These are phyloP conservation scores for Procambarus virginalis DNA, from an alignment of 1,140 invertebrate species.

Conservation along the genomic window DNA sequence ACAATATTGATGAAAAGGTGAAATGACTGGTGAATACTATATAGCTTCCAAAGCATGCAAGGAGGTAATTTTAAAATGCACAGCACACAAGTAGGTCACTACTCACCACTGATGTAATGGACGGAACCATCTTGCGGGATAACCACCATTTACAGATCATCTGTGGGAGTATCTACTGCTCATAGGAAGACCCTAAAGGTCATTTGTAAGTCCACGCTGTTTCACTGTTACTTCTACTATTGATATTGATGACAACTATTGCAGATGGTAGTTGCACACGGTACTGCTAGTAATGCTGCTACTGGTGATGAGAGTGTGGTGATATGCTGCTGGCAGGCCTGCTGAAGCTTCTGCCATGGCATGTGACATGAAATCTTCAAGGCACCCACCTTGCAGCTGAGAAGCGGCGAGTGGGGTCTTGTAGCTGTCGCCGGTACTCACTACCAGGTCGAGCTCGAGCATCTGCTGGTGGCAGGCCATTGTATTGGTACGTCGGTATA, in stretches of 20 bases:
- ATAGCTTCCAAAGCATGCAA: not conserved
- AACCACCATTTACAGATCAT: slow-evolving; percentile 37
- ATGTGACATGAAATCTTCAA: slow-evolving; percentile 6
- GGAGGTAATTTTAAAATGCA: not conserved
- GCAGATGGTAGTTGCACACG: slow-evolving; percentile 37
- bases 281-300: slow-evolving; percentile 44
- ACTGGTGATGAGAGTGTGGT: slow-evolving; percentile 27
- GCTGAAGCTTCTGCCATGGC: not conserved
- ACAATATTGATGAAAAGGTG: not conserved
- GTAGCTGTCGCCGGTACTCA: slow-evolving; percentile 63
- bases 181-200: slow-evolving; percentile 22
- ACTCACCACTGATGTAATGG: slow-evolving; percentile 32
- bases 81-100: not conserved
- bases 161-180: slow-evolving; percentile 44
- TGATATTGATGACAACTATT: slow-evolving; percentile 32
- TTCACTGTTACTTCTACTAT: slow-evolving; percentile 39
- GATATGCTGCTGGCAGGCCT: slow-evolving; percentile 28
- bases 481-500: slow-evolving; percentile 63
- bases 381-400: slow-evolving; percentile 66
- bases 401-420: slow-evolving; percentile 53
- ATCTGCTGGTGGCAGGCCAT: slow-evolving; percentile 67
- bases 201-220: slow-evolving; percentile 19
- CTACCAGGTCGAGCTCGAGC: slow-evolving; percentile 59
- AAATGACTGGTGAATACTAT: not conserved
- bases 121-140: slow-evolving; percentile 13